Conservation (phyloP, 1,140 invertebrate genomes). For the Drosophila mayri region DNA sequence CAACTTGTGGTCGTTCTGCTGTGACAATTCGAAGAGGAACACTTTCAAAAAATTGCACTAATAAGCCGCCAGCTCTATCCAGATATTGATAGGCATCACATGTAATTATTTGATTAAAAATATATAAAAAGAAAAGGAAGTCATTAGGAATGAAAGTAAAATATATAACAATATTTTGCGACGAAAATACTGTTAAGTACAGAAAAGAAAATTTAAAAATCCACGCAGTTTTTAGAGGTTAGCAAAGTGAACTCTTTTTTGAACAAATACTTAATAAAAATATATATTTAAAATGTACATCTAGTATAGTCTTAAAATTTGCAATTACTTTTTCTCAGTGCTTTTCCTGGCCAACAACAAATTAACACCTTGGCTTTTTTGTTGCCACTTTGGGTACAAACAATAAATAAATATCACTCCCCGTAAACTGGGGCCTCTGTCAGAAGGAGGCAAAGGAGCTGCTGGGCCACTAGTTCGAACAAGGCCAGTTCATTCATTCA, state of each 20-base stretch:
- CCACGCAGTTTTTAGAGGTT: neutral
- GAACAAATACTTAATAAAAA: neutral
- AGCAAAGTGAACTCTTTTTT: neutral
- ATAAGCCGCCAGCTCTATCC: neutral
- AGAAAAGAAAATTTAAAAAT: neutral
- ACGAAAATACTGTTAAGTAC: neutral
- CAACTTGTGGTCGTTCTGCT: constrained; percentile 43
- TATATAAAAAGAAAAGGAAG: neutral
- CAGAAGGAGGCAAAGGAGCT: constrained; percentile 21
- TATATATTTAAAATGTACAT: neutral
- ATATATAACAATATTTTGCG: neutral
- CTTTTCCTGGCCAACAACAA: constrained; percentile 61
- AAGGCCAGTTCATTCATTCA: constrained; percentile 49
- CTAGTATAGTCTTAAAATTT: too few relatives aligned
- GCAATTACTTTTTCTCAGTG: neutral
- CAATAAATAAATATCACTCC: constrained; percentile 81
- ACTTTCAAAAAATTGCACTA: constrained; percentile 22
- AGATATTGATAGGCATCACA: neutral
- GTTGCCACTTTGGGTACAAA: constrained; percentile 83
- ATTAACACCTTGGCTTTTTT: constrained; percentile 83
- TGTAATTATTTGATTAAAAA: neutral
- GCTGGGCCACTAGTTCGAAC: constrained; percentile 14
- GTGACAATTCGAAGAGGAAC: constrained; percentile 21
- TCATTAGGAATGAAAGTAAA: neutral
- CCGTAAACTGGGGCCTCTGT: constrained; percentile 37